Percentiles rank a stretch among this genome's conserved stretches.
Conservation (phyloP, 2,113 vertebrate genomes). For the Diadophis punctatus region DNA sequence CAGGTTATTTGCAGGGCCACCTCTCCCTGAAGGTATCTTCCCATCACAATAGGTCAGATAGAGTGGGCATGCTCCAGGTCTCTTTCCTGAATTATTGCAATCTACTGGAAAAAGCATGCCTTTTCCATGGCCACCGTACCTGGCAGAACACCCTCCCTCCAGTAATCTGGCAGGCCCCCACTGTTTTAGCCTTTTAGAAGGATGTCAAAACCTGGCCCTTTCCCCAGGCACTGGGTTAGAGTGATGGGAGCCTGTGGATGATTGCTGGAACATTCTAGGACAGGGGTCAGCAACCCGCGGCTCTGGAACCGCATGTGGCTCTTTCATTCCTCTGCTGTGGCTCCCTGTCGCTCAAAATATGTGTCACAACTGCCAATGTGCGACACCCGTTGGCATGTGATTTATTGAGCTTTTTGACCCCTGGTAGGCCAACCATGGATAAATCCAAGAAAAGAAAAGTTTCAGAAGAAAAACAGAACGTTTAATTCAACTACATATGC, state of each 20-base stretch:
- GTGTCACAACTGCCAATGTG: too few relatives aligned
- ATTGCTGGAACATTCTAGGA: not conserved
- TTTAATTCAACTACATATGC: too few relatives aligned
- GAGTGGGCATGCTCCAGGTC: not conserved
- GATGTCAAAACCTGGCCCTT: not conserved
- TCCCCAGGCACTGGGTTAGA: not conserved
- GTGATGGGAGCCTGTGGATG: not conserved
- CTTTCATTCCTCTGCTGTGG: too few relatives aligned
- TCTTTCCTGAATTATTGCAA: not conserved
- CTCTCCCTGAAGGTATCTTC: not conserved
- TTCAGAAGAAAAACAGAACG: too few relatives aligned
- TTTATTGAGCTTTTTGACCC: too few relatives aligned
- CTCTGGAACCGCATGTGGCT: too few relatives aligned
- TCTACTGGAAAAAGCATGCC: not conserved
- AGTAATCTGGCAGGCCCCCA: not conserved
- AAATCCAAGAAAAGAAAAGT: too few relatives aligned
- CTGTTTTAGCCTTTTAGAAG: not conserved
- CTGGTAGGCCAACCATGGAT: too few relatives aligned
- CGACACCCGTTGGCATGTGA: too few relatives aligned
- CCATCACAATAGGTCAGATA: not conserved
- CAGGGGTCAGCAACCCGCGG: too few relatives aligned
- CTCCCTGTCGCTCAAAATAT: too few relatives aligned
- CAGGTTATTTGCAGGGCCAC: not conserved
- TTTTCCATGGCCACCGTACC: not conserved
- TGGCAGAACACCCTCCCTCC: not conserved